Conservation (phyloP, 1,140 invertebrate species). For the Metaphire vulgaris region DNA sequence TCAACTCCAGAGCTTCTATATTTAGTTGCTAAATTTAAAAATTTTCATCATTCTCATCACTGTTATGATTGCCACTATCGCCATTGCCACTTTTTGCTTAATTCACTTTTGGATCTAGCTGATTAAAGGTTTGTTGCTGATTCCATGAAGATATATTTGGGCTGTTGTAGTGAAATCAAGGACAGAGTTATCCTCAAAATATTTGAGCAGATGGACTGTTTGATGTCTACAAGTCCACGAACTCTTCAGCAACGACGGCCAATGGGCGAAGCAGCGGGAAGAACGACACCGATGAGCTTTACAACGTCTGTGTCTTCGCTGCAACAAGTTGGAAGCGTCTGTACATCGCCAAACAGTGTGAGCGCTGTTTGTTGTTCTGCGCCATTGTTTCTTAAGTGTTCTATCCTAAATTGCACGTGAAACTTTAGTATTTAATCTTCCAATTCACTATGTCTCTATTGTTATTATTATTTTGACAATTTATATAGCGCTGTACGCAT, state of each 20-base stretch:
- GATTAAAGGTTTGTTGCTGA: background rate
- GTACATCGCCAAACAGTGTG: background rate
- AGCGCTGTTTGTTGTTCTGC: background rate
- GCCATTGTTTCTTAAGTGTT: too few species aligned
- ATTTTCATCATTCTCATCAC: background rate
- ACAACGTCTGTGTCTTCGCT: background rate
- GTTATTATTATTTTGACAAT: too few species aligned
- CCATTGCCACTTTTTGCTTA: background rate
- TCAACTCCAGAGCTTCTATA: too few species aligned
- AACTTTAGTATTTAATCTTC: too few species aligned
- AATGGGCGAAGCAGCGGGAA: background rate
- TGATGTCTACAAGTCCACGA: background rate
- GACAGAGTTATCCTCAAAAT: background rate
- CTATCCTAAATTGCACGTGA: too few species aligned
- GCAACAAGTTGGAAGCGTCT: background rate
- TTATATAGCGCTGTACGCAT: too few species aligned
- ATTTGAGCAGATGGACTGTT: background rate
- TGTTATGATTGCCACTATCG: background rate
- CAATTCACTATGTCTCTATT: too few species aligned
- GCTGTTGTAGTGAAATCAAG: background rate
- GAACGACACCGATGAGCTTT: background rate
- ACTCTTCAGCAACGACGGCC: background rate
- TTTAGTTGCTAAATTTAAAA: too few species aligned
- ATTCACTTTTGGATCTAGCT: background rate
- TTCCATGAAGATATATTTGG: conserved; percentile 14